Percentiles rank a stretch among this genome's conserved stretches.
Conservation (phyloP, 2,113 vertebrate genomes). For the Anoura caudifer region DNA sequence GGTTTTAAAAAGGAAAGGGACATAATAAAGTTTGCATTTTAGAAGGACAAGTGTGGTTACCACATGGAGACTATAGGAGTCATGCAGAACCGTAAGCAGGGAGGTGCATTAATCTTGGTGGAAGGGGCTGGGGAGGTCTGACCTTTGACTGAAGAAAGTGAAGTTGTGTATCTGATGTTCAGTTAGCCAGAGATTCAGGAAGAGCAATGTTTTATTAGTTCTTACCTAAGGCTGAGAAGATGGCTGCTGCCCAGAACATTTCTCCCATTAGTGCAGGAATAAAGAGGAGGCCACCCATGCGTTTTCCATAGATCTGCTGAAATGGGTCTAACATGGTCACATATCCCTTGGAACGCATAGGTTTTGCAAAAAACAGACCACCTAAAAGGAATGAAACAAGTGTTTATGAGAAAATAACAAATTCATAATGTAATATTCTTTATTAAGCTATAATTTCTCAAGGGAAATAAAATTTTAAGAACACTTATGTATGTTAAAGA, state of each 20-base stretch:
- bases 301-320: constrained; percentile 95
- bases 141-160: neutral
- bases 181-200: neutral
- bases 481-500: neutral
- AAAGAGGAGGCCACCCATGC: constrained; percentile 97
- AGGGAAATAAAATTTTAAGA: neutral
- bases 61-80: neutral
- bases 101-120: too few relatives aligned
- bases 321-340: constrained; percentile 99
- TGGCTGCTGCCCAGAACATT: constrained; percentile 99
- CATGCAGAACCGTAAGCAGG: neutral
- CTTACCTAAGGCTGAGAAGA: constrained; percentile 96
- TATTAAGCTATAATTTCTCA: neutral
- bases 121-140: neutral
- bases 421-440: neutral
- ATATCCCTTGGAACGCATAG: constrained; percentile 95
- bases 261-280: constrained; percentile 98
- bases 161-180: neutral
- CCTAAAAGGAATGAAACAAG: constrained; percentile 80
- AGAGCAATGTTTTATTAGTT: neutral
- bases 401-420: neutral
- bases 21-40: neutral
- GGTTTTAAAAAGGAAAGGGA: neutral
- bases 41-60: neutral
- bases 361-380: constrained; percentile 98